These are phyloP conservation scores for Sepiola atlantica DNA, from an alignment of 2,888 invertebrate species.

Conservation along the genomic window DNA sequence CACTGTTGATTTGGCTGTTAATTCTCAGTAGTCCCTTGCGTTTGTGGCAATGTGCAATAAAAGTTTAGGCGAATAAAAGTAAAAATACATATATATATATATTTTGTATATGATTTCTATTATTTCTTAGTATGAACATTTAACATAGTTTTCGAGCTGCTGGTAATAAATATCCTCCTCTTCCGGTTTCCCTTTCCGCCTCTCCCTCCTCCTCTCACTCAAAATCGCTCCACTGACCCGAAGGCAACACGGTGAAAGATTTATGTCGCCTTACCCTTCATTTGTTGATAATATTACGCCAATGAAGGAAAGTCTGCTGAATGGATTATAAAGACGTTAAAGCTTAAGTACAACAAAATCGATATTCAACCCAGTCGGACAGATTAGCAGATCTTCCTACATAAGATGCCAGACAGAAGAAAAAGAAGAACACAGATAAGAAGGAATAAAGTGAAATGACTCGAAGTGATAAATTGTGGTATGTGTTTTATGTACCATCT, in stretches of 20 bases:
- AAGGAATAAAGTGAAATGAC: no score
- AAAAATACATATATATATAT: no score
- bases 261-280: not conserved
- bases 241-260: not conserved
- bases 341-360: not conserved
- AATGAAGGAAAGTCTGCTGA: not conserved
- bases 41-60: no score
- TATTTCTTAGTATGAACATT: not conserved
- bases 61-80: no score
- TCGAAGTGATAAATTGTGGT: no score
- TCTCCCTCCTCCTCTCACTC: not conserved
- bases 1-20: no score
- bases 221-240: not conserved
- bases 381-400: not conserved
- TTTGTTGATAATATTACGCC: slow-evolving; percentile 20
- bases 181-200: no score
- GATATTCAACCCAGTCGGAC: not conserved
- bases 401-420: not conserved
- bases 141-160: not conserved
- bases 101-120: no score
- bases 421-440: not conserved
- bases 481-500: no score
- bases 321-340: not conserved
- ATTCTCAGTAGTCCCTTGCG: no score
- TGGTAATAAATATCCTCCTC: not conserved